A percentile compares a stretch with the other conserved stretches of the same genome.
Conservation (phyloP, 1,140 invertebrate genomes). For the Ceratosolen solmsi region DNA sequence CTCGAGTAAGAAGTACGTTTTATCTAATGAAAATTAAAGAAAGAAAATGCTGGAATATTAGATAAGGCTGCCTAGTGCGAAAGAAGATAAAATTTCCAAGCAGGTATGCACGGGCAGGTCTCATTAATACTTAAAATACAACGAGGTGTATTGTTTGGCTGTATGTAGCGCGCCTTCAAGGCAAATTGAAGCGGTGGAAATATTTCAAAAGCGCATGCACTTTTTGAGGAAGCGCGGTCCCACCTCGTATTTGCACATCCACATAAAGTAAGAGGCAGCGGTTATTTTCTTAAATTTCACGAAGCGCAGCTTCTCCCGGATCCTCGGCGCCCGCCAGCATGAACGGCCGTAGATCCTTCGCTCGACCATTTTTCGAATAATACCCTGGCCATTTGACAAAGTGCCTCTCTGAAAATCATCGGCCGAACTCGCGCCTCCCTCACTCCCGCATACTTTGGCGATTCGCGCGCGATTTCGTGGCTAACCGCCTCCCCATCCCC, state of each 20-base stretch:
- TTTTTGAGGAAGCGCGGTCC: not conserved
- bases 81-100: not conserved
- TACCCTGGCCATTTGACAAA: not conserved
- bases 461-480: constrained; percentile 1
- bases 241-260: not conserved
- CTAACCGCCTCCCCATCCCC: not conserved
- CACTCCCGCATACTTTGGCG: no score
- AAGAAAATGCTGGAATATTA: not conserved
- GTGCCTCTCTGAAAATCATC: not conserved
- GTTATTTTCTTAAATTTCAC: not conserved
- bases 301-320: no score
- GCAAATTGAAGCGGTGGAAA: not conserved
- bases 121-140: not conserved
- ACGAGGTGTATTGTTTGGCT: not conserved
- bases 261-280: not conserved
- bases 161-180: no score
- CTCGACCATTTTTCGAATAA: not conserved
- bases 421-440: not conserved
- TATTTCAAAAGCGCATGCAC: not conserved
- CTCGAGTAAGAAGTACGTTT: not conserved
- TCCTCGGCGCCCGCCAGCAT: not conserved
- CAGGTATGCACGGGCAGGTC: not conserved
- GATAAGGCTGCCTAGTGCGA: not conserved
- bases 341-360: not conserved
- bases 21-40: not conserved